Evolutionary conservation across 1,140 invertebrate genomes (phyloP).

Genomic region (Drosophila kurseongensis): DNA sequence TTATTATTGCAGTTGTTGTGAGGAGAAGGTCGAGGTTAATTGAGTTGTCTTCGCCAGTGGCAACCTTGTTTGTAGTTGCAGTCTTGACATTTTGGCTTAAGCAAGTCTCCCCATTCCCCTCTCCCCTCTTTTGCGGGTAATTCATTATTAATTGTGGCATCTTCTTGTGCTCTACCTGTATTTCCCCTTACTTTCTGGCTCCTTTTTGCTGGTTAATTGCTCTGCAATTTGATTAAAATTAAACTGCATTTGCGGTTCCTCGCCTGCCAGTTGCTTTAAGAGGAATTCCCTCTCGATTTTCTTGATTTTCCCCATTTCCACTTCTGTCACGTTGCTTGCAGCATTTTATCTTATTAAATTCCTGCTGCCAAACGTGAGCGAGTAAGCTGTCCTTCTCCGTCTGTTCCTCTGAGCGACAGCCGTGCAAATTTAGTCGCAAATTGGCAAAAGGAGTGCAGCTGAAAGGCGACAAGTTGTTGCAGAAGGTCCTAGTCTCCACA

Average conservation of each 20-base stretch:
- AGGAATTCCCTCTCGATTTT: constrained; percentile 16
- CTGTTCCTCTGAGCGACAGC: constrained; percentile 50
- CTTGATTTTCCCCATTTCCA: constrained; percentile 20
- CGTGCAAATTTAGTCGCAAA: constrained; percentile 73
- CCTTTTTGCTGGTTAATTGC: constrained; percentile 60
- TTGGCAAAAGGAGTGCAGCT: constrained; percentile 67
- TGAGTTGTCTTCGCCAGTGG: constrained; percentile 75
- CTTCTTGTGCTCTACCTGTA: constrained; percentile 4
- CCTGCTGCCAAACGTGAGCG: constrained; percentile 53
- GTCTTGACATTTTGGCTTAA: constrained; percentile 74
- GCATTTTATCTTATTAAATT: constrained; percentile 73
- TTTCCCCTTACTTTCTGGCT: background rate
- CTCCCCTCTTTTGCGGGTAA: constrained; percentile 12
- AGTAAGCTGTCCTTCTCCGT: constrained; percentile 27
- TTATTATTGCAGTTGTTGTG: constrained; percentile 32
- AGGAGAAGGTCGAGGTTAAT: constrained; percentile 83
- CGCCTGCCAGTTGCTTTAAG: constrained; percentile 54
- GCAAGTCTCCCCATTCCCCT: background rate
- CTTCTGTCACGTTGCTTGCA: constrained; percentile 57
- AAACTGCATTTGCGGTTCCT: constrained; percentile 68
- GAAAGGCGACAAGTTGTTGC: constrained; percentile 69
- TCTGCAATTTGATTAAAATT: constrained; percentile 77
- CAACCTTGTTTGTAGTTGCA: constrained; percentile 68
- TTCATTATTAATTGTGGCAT: constrained; percentile 74
- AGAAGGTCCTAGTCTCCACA: constrained; percentile 32